phyloP scores from a whole-genome alignment of 1,140 invertebrate genomes.

The Trachelipus rathkii region DNA sequence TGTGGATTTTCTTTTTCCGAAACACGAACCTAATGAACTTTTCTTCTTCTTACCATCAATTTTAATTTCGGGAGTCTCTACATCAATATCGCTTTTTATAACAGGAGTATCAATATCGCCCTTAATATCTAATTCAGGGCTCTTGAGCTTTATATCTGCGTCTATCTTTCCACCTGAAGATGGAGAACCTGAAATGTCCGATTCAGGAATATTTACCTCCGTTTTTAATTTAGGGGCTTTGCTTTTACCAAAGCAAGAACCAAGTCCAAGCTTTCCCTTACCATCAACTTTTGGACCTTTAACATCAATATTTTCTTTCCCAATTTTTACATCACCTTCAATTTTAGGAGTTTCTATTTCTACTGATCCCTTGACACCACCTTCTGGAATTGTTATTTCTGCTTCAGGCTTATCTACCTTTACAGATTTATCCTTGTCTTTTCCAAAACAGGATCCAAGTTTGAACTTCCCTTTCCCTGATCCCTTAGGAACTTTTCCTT shows the following conservation, averaged over 20 bases:
- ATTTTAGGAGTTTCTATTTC: constrained; percentile 21
- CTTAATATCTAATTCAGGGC: constrained; percentile 25
- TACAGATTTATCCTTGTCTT: constrained; percentile 16
- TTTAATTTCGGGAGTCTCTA: constrained; percentile 24
- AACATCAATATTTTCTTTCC: no score
- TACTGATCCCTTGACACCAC: not conserved
- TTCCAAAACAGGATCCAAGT: constrained; percentile 26
- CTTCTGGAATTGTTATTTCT: constrained; percentile 1
- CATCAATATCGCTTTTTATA: constrained; percentile 19
- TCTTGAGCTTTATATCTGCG: constrained; percentile 17
- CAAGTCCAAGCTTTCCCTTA: not conserved
- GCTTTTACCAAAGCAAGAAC: not conserved
- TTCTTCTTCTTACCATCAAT: constrained; percentile 6
- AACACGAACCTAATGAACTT: constrained; percentile 24
- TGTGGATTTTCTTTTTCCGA: constrained; percentile 29
- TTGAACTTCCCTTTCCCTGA: constrained; percentile 23
- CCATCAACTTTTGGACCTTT: not conserved
- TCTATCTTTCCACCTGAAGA: constrained; percentile 22
- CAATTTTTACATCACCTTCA: no score
- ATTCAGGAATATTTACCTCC: constrained; percentile 17
- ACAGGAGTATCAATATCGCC: not conserved
- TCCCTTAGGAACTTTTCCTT: constrained; percentile 22
- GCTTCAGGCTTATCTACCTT: constrained; percentile 19
- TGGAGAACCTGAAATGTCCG: constrained; percentile 21
- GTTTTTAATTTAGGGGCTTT: constrained; percentile 21